A percentile compares a stretch with the other conserved stretches of the same genome.
Evolutionary conservation across 1,140 invertebrate genomes (phyloP).

Genomic region (Drosophila lacertosa): DNA sequence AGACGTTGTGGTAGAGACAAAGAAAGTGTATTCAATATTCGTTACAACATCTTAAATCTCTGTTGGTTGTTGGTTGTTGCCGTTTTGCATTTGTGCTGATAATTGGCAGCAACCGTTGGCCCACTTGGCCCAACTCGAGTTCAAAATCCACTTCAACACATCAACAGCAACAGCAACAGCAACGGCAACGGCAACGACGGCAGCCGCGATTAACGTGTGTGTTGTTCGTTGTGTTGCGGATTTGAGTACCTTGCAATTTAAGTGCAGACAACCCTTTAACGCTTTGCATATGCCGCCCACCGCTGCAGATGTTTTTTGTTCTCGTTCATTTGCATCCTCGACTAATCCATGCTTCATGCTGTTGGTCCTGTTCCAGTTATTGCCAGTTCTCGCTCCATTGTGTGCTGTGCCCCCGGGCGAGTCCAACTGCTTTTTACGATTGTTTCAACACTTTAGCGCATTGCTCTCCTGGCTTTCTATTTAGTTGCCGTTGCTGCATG

Average conservation of each 20-base stretch:
- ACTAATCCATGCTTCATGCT: constrained; percentile 68
- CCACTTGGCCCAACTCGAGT: constrained; percentile 34
- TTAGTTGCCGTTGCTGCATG: constrained; percentile 44
- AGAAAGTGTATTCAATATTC: constrained; percentile 5
- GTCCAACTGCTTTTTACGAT: constrained; percentile 75
- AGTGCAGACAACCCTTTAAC: constrained; percentile 60
- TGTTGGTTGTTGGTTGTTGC: constrained; percentile 14
- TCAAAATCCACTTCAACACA: constrained; percentile 43
- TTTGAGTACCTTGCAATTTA: constrained; percentile 64
- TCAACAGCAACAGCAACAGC: background rate
- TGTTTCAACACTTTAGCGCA: constrained; percentile 80
- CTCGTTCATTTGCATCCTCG: constrained; percentile 77
- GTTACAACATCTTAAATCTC: background rate
- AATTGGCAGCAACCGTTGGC: constrained; percentile 43
- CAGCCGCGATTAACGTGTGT: constrained; percentile 60
- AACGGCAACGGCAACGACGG: constrained; percentile 19
- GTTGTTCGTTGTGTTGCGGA: constrained; percentile 37
- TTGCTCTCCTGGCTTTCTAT: constrained; percentile 60
- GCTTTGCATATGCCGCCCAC: constrained; percentile 70
- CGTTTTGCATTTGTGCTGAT: constrained; percentile 34
- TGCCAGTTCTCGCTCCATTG: constrained; percentile 31
- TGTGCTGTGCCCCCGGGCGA: constrained; percentile 41
- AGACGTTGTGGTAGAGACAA: too few species aligned
- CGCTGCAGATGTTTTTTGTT: constrained; percentile 62
- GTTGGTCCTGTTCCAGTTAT: constrained; percentile 33